Percentiles rank a stretch among this genome's conserved stretches.
These are phyloP conservation scores for Caenorhabditis zanzibari DNA, from an alignment of 2,888 invertebrate species.

Conservation along the genomic window DNA sequence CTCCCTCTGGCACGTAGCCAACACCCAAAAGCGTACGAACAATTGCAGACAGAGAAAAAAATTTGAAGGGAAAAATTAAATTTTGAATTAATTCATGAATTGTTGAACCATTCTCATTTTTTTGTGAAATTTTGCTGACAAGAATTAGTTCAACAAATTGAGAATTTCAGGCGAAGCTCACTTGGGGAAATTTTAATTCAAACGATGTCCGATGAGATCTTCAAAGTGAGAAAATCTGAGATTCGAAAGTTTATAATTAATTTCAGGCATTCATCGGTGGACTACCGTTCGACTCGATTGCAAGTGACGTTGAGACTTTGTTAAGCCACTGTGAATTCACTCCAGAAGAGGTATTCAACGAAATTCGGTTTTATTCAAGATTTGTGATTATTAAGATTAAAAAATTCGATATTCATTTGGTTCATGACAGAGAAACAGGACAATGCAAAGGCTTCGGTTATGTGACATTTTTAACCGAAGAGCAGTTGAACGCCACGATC, in stretches of 20 bases:
- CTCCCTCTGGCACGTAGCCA: conserved; percentile 54
- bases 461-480: conserved; percentile 70
- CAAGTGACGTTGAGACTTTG: conserved; percentile 74
- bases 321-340: conserved; percentile 48
- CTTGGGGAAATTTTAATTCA: conserved; percentile 52
- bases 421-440: conserved; percentile 76
- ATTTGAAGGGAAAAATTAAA: background rate
- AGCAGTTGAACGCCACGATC: conserved; percentile 66
- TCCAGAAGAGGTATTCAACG: conserved; percentile 24
- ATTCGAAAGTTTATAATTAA: background rate
- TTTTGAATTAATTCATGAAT: background rate
- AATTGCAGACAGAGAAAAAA: conserved; percentile 22
- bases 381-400: conserved; percentile 54
- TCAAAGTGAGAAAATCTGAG: conserved; percentile 31
- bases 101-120: background rate
- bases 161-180: conserved; percentile 49
- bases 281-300: conserved; percentile 73
- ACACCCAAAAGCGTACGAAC: conserved; percentile 27
- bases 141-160: background rate
- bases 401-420: conserved; percentile 70
- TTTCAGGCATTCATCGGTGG: conserved; percentile 77
- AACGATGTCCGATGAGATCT: conserved; percentile 50
- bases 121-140: background rate
- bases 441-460: conserved; percentile 78
- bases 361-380: too few relatives aligned